Conservation (phyloP, 2,797 vertebrate genomes). For the Acanthiza pusilla region DNA sequence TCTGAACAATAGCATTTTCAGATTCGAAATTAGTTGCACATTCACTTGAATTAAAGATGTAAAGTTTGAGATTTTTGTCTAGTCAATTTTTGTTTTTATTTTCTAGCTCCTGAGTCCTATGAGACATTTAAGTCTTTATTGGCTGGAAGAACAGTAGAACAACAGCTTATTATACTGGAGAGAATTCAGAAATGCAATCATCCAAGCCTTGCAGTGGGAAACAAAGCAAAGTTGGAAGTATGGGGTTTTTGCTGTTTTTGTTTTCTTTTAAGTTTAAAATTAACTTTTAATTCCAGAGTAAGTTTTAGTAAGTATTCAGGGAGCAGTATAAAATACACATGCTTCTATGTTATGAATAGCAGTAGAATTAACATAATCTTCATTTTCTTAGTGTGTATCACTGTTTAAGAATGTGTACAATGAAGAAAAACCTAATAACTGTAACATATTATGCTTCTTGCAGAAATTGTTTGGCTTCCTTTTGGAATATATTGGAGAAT, state of each 20-base stretch:
- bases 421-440: background rate
- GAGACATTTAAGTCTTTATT: slow-evolving; percentile 79
- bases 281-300: background rate
- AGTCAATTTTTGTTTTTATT: background rate
- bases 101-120: slow-evolving; percentile 83
- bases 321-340: background rate
- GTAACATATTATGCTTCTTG: background rate
- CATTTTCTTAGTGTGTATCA: background rate
- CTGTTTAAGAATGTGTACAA: background rate
- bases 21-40: background rate
- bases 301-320: background rate
- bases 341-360: background rate
- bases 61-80: background rate
- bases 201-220: slow-evolving; percentile 86
- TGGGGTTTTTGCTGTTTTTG: background rate
- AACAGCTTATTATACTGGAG: slow-evolving; percentile 86
- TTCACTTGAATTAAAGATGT: background rate
- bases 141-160: slow-evolving; percentile 75
- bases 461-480: slow-evolving; percentile 92
- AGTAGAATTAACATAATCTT: background rate
- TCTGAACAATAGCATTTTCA: background rate
- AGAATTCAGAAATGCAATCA: slow-evolving; percentile 91
- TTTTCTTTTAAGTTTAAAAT: background rate
- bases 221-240: slow-evolving; percentile 91
- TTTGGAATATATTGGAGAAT: slow-evolving; percentile 87